Evolutionary conservation across 2,888 invertebrate genomes (phyloP), one percentile per base, ranked within the genome.

Genomic region (Ectemnius cavifrons): DNA sequence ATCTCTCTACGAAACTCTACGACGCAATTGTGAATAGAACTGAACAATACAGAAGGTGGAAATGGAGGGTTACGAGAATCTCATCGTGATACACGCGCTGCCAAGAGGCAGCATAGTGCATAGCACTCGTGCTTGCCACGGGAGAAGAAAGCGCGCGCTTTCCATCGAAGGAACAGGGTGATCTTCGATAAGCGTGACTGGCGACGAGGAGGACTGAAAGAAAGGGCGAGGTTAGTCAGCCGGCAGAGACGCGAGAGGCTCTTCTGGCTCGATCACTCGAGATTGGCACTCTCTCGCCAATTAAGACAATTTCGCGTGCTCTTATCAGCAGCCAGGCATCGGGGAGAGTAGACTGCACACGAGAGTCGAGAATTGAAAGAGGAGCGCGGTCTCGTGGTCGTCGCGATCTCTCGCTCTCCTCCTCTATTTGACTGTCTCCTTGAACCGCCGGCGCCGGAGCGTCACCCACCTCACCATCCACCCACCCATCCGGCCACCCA

Each of bases 281-380:
- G 80, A 83, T 83, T 84, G 80, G 81, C 84, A 37, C 37, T 84
- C 86, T 84, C 82, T 77, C 84, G 85, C 83, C 84, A 86, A 86
- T 86, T 87, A 87, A 87, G 86, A 86, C 85, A 87, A 87, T 86
- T 85, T 85, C 86, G 79, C 84, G 82, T 81, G 80, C 86, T 83
- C 87, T 87, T 87, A 87, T 87, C 84, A 77, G 79, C 83, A 84
- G 83, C 71, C 84, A 84, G 83, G 73, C 81, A 79, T 77, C 80
- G 52, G 84, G 78, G 37, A 37, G 37, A 8, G 37, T 37, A 78
- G 77, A 72, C 64, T 76, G 77, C 71, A 69, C 71, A 77, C 79
- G 79, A 77, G 80, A 75, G 72, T 75, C 82, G 80, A 84, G 78
- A 82, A 82, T 78, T 75, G 80, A 80, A 84, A 83, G 84, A 84